These are phyloP conservation scores for Pseudorasbora parva DNA, from an alignment of 2,113 vertebrate genomes.

Conservation along the genomic window DNA sequence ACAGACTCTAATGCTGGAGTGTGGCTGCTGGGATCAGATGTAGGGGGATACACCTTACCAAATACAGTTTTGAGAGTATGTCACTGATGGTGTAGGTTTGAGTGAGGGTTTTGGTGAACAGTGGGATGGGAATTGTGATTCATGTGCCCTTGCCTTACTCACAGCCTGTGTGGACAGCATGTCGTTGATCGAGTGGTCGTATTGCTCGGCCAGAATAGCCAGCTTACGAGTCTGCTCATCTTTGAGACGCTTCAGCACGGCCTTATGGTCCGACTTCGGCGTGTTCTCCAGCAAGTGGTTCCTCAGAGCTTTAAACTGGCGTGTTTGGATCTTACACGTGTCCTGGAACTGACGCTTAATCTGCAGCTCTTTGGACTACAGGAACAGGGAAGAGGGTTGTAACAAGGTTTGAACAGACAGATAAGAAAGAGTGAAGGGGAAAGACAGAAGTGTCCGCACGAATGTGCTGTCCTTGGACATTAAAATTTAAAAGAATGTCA, in stretches of 20 bases:
- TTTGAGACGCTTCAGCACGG: slow-evolving; percentile 88
- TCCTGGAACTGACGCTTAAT: slow-evolving; percentile 96
- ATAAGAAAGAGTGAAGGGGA: neutral
- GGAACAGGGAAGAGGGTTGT: slow-evolving; percentile 48
- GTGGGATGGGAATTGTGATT: slow-evolving; percentile 62
- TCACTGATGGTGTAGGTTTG: neutral
- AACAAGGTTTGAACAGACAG: slow-evolving; percentile 26
- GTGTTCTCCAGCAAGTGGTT: slow-evolving; percentile 92
- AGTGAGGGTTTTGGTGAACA: neutral
- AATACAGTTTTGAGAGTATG: neutral
- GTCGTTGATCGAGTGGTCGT: slow-evolving; percentile 94
- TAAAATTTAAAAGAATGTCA: neutral
- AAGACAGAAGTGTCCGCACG: neutral
- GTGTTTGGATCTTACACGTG: slow-evolving; percentile 93
- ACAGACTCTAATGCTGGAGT: too few species aligned
- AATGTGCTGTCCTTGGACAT: neutral
- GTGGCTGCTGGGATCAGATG: neutral
- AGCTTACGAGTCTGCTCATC: slow-evolving; percentile 92
- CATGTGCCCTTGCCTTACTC: slow-evolving; percentile 73
- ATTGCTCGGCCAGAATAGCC: slow-evolving; percentile 91
- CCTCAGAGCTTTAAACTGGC: slow-evolving; percentile 90
- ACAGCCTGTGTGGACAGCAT: slow-evolving; percentile 94
- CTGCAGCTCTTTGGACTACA: slow-evolving; percentile 92
- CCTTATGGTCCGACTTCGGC: slow-evolving; percentile 90
- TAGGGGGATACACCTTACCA: neutral